Conservation (phyloP, 2,797 vertebrate species). For the Petrocephalus sullivani region DNA sequence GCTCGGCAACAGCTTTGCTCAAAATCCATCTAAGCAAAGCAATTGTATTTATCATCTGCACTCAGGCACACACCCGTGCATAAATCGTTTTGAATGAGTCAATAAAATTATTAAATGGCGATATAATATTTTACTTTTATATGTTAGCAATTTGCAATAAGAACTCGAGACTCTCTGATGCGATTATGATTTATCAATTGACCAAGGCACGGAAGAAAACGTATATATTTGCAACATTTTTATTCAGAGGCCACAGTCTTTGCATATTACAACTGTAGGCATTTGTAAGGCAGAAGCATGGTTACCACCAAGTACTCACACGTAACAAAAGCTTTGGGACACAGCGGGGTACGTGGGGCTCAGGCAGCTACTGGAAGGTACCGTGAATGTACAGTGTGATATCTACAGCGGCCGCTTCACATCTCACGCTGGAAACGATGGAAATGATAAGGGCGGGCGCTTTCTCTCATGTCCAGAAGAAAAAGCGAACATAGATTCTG, state of each 20-base stretch:
- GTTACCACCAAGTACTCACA: conserved; percentile 74
- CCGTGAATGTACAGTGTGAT: conserved; percentile 72
- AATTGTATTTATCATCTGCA: not conserved
- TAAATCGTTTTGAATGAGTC: not conserved
- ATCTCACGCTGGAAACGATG: conserved; percentile 58
- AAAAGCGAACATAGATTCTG: conserved; percentile 20
- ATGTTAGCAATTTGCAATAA: not conserved
- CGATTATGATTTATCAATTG: not conserved
- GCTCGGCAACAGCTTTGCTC: not conserved
- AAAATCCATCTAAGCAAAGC: not conserved
- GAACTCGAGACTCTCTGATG: not conserved
- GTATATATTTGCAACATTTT: conserved; percentile 67
- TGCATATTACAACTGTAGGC: conserved; percentile 74
- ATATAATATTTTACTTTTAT: not conserved
- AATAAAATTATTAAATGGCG: not conserved
- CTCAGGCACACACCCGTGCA: not conserved
- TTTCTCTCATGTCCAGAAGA: conserved; percentile 64
- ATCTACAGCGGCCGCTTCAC: conserved; percentile 71
- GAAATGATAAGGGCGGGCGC: conserved; percentile 53
- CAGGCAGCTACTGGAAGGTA: conserved; percentile 76
- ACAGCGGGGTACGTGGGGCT: conserved; percentile 50
- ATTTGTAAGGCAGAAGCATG: conserved; percentile 82
- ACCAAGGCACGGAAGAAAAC: not conserved
- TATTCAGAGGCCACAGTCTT: conserved; percentile 79
- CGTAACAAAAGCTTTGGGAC: conserved; percentile 67